A percentile compares a stretch with the other conserved stretches of the same genome.
These are phyloP conservation scores for Sarotherodon lohbergeri DNA, from an alignment of 2,113 vertebrate genomes.

Conservation along the genomic window DNA sequence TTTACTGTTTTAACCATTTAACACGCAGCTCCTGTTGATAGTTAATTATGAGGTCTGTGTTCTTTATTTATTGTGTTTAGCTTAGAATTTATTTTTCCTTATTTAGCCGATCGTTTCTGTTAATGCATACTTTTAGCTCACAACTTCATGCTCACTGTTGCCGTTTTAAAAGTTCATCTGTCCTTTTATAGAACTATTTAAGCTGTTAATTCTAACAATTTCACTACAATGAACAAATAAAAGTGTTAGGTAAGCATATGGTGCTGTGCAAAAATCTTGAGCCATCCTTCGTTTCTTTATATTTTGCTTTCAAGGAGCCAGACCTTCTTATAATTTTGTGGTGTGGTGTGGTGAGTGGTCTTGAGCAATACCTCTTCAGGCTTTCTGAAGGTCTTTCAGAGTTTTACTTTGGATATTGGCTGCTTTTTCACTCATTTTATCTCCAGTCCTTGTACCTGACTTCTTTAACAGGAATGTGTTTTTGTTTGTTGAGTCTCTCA, in stretches of 20 bases:
- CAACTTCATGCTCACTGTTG: accelerated
- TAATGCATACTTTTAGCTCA: background rate
- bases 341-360: no score
- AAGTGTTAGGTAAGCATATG: background rate
- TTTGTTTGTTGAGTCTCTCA: background rate
- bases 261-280: background rate
- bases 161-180: background rate
- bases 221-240: background rate
- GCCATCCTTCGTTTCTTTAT: background rate
- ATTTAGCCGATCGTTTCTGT: background rate
- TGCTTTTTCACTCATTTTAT: background rate
- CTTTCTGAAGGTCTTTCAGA: background rate
- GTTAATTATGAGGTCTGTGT: background rate
- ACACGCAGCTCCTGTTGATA: background rate
- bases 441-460: background rate
- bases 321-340: background rate
- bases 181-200: background rate
- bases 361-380: background rate
- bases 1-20: background rate
- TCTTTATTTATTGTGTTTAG: background rate
- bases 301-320: accelerated
- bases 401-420: background rate
- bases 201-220: background rate
- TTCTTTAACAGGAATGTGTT: background rate
- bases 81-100: background rate